A percentile compares a stretch with the other conserved stretches of the same genome.
Conservation (phyloP, 37 sponge, comb jelly and placozoan genomes). For the Beroe ovata region DNA sequence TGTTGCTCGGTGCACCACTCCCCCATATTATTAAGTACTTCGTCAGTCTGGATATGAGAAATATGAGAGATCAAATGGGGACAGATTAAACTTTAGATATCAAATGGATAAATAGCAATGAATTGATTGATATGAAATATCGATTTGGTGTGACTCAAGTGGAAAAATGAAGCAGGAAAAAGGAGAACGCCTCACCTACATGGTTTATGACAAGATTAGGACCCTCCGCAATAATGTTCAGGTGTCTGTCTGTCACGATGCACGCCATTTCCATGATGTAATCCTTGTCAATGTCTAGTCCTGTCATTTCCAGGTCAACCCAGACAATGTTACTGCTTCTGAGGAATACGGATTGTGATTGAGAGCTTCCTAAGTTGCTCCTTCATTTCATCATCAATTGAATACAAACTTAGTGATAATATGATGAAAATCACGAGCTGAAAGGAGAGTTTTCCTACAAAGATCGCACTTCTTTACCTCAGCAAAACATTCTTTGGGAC, state of each 20-base stretch:
- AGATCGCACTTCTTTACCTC: too few relatives aligned
- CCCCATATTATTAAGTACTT: constrained; percentile 73
- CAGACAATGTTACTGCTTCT: constrained; percentile 46
- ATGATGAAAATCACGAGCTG: too few relatives aligned
- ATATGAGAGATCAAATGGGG: background rate
- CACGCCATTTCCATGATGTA: constrained; percentile 89
- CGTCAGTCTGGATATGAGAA: constrained; percentile 72
- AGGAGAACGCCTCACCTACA: constrained; percentile 69
- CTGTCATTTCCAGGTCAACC: constrained; percentile 70
- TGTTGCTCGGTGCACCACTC: constrained; percentile 81
- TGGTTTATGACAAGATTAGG: constrained; percentile 82
- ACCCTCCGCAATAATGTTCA: constrained; percentile 78
- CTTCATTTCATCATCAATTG: too few relatives aligned
- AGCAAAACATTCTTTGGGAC: background rate
- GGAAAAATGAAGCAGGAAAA: too few relatives aligned
- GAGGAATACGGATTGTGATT: background rate
- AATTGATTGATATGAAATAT: background rate
- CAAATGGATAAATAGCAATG: background rate
- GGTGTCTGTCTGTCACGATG: constrained; percentile 80
- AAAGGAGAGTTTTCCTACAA: too few relatives aligned
- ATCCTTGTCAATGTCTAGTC: constrained; percentile 74
- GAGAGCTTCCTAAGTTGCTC: background rate
- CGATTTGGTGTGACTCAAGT: too few relatives aligned
- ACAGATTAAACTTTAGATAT: background rate
- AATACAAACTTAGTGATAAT: too few relatives aligned